Evolutionary conservation across 2,797 vertebrate species (phyloP).

Genomic region (Odontamblyopus lacepedii): DNA sequence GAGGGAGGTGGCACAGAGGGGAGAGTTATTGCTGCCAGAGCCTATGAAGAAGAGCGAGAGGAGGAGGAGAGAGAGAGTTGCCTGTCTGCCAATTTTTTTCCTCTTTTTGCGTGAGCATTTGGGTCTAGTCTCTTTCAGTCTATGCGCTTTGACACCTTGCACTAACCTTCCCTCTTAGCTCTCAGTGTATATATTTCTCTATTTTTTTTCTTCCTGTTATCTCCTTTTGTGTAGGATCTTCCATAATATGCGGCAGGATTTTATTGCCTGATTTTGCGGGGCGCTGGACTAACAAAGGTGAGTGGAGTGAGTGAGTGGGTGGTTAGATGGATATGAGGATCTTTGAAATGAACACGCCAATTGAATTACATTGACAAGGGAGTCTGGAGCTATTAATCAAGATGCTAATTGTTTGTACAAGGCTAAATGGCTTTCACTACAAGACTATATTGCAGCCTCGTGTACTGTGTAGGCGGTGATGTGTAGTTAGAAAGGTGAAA

Average conservation of each 20-base stretch:
- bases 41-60: constrained; percentile 31
- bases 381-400: constrained; percentile 12
- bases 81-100: constrained; percentile 44
- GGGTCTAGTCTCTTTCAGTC: constrained; percentile 50
- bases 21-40: constrained; percentile 49
- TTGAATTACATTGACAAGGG: constrained; percentile 14
- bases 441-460: constrained; percentile 40
- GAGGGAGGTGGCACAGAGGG: constrained; percentile 24
- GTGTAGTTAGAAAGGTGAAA: constrained; percentile 45
- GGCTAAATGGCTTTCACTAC: constrained; percentile 20
- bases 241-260: constrained; percentile 71
- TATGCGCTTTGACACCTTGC: constrained; percentile 74
- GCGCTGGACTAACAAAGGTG: constrained; percentile 70
- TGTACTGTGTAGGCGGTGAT: constrained; percentile 24
- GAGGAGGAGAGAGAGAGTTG: constrained; percentile 44
- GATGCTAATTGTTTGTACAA: constrained; percentile 36
- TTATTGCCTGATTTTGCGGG: constrained; percentile 53
- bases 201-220: constrained; percentile 28
- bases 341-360: constrained; percentile 30
- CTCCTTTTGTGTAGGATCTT: constrained; percentile 53
- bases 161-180: constrained; percentile 66
- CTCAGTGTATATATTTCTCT: constrained; percentile 42
- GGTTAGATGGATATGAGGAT: constrained; percentile 9
- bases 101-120: constrained; percentile 29
- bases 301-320: constrained; percentile 44